A percentile compares a stretch with the other conserved stretches of the same genome.
Conservation (phyloP, 2,888 invertebrate species). For the Brachyopa scutellaris region DNA sequence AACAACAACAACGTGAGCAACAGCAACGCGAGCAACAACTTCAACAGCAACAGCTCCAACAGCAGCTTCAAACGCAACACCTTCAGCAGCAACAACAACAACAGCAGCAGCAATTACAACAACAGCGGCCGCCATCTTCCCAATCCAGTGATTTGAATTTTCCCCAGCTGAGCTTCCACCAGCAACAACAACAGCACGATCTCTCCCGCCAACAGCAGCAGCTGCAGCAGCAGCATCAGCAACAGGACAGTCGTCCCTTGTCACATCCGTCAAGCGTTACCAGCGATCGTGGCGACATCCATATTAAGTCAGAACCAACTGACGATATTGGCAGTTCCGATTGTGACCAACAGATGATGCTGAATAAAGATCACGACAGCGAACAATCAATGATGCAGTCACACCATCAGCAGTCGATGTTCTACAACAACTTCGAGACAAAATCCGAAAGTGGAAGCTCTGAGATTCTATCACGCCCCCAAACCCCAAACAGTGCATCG, state of each 20-base stretch:
- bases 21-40: conserved; percentile 66
- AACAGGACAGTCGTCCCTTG: conserved; percentile 74
- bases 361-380: conserved; percentile 51
- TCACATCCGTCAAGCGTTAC: conserved; percentile 78
- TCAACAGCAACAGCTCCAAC: conserved; percentile 55
- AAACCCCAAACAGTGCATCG: conserved; percentile 79
- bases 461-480: conserved; percentile 81
- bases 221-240: conserved; percentile 47
- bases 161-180: conserved; percentile 72
- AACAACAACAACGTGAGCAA: conserved; percentile 45
- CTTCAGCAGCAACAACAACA: conserved; percentile 56
- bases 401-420: conserved; percentile 84
- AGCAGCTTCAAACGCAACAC: conserved; percentile 26
- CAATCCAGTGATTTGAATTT: conserved; percentile 73
- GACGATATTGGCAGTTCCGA: conserved; percentile 82
- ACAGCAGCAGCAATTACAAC: conserved; percentile 48
- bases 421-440: conserved; percentile 81
- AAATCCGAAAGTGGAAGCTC: conserved; percentile 82
- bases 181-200: conserved; percentile 73
- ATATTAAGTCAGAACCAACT: conserved; percentile 86
- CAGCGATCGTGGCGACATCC: conserved; percentile 77
- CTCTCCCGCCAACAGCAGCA: conserved; percentile 74
- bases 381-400: conserved; percentile 72
- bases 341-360: conserved; percentile 60
- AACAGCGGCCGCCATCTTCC: conserved; percentile 71